Conservation (phyloP, 2,888 invertebrate genomes). For the Lagria hirta region DNA sequence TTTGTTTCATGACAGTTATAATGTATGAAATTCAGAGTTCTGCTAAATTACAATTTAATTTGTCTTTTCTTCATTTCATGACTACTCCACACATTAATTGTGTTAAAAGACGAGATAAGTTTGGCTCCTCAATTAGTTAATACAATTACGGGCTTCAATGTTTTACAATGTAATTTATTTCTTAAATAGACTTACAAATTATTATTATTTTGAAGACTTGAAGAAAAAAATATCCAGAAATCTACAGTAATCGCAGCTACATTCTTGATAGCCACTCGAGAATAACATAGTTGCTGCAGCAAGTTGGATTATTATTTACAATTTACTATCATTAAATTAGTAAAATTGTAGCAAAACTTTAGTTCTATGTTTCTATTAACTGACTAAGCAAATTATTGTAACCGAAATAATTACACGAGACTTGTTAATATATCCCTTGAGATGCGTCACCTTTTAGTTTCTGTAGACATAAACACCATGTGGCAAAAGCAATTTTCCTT, state of each 20-base stretch:
- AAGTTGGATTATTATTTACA: conserved; percentile 37
- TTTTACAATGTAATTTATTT: no score
- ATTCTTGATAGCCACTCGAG: no score
- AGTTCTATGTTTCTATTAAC: conserved; percentile 32
- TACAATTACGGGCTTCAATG: conserved; percentile 9
- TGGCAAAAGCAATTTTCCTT: conserved; percentile 17
- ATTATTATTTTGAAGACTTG: no score
- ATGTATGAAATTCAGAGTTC: conserved; percentile 36
- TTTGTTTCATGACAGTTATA: conserved; percentile 37
- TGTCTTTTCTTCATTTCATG: conserved; percentile 15
- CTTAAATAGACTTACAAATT: no score
- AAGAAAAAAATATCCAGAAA: no score
- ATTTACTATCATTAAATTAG: conserved; percentile 38
- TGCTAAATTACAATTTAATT: conserved; percentile 25
- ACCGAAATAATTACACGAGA: conserved; percentile 35
- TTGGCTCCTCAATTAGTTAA: conserved; percentile 5
- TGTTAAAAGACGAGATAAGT: conserved; percentile 7
- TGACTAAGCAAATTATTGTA: conserved; percentile 39
- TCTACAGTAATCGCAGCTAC: no score
- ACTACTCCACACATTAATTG: conserved; percentile 16
- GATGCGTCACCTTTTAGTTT: conserved; percentile 17
- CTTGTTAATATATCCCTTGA: conserved; percentile 26
- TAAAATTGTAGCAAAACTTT: conserved; percentile 37
- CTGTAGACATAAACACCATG: conserved; percentile 13
- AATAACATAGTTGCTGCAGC: conserved; percentile 20